phyloP scores from a whole-genome alignment of 2,797 vertebrate genomes.

The Pseudochirops cupreus region DNA sequence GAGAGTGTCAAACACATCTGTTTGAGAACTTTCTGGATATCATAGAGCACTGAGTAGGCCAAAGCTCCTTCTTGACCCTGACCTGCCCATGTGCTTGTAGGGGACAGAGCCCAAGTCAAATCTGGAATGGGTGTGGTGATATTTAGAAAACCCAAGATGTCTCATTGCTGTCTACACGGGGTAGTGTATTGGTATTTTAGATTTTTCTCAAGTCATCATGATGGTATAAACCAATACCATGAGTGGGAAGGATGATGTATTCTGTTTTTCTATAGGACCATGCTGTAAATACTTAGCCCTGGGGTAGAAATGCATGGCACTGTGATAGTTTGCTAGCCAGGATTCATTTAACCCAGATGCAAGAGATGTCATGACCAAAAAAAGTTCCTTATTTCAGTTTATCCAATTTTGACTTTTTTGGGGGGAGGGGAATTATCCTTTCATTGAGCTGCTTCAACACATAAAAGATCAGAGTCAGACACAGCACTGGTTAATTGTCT shows the following conservation, averaged over 20 bases:
- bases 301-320: slow-evolving; percentile 16
- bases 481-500: not conserved
- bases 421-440: not conserved
- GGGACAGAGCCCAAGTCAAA: not conserved
- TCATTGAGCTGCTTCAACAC: not conserved
- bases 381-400: not conserved
- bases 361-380: not conserved
- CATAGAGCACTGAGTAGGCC: not conserved
- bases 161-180: not conserved
- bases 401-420: not conserved
- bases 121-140: not conserved
- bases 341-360: not conserved
- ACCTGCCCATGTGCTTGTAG: not conserved
- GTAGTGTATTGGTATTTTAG: not conserved
- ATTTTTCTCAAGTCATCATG: not conserved
- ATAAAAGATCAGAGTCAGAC: not conserved
- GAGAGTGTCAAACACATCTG: not conserved
- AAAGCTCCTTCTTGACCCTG: not conserved
- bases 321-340: not conserved
- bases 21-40: not conserved
- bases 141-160: not conserved
- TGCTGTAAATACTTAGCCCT: not conserved
- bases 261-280: not conserved
- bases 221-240: not conserved
- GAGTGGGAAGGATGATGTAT: not conserved